Percentiles rank a stretch among this genome's conserved stretches.
Evolutionary conservation across 2,113 vertebrate genomes (phyloP).

Genomic region (Tetrax tetrax): DNA sequence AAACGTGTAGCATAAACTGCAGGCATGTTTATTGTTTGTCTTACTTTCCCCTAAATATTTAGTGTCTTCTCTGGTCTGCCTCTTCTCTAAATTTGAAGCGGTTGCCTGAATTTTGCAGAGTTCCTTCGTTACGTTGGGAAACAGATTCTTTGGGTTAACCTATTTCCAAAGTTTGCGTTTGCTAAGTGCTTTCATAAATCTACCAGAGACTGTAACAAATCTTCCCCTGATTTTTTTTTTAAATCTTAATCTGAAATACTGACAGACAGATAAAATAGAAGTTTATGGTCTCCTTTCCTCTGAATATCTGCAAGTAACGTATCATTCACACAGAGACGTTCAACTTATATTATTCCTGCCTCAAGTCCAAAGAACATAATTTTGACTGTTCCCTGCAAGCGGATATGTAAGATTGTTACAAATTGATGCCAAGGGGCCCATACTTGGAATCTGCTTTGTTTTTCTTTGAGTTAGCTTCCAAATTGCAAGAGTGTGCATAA

Average conservation of each 20-base stretch:
- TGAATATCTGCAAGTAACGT: slow-evolving; percentile 1
- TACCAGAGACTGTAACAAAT: not conserved
- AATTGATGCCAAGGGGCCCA: slow-evolving; percentile 61
- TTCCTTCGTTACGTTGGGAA: not conserved
- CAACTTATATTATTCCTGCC: slow-evolving; percentile 18
- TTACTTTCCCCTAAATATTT: slow-evolving; percentile 26
- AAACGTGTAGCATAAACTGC: slow-evolving; percentile 26
- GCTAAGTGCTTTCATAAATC: slow-evolving; percentile 29
- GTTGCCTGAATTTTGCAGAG: not conserved
- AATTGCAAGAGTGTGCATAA: slow-evolving; percentile 55
- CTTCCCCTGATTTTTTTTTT: not conserved
- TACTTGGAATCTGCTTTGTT: slow-evolving; percentile 48
- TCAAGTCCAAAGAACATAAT: slow-evolving; percentile 53
- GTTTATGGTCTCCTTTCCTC: slow-evolving; percentile 16
- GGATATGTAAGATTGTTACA: slow-evolving; percentile 36
- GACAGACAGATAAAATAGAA: slow-evolving; percentile 13
- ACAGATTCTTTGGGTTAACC: not conserved
- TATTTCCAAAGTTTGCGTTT: slow-evolving; percentile 46
- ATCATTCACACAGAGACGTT: slow-evolving; percentile 15
- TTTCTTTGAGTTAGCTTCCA: slow-evolving; percentile 52
- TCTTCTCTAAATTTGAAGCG: not conserved
- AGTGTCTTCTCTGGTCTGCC: not conserved
- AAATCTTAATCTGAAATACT: slow-evolving; percentile 33
- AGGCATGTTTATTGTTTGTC: slow-evolving; percentile 35
- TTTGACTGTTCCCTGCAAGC: slow-evolving; percentile 31